Percentiles rank a stretch among this genome's conserved stretches.
Evolutionary conservation across 2,797 vertebrate species (phyloP).

Genomic region (Dallia pectoralis): DNA sequence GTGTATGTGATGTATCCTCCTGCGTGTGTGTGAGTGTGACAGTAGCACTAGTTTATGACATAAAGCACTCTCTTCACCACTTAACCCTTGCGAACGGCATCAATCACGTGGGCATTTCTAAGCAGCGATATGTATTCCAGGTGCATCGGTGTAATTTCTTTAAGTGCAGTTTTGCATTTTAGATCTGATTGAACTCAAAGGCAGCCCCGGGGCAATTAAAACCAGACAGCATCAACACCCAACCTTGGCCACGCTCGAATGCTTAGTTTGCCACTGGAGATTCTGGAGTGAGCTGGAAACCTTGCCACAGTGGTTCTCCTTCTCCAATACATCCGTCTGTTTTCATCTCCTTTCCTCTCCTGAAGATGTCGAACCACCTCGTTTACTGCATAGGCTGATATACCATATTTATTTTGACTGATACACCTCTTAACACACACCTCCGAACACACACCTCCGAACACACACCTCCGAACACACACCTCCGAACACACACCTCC

Average conservation of each 20-base stretch:
- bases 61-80: neutral
- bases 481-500: neutral
- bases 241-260: constrained; percentile 64
- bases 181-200: constrained; percentile 57
- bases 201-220: constrained; percentile 57
- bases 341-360: neutral
- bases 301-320: neutral
- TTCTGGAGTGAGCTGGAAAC: constrained; percentile 37
- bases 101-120: constrained; percentile 48
- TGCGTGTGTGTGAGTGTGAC: neutral
- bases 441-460: neutral
- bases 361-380: too few relatives aligned
- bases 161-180: constrained; percentile 67
- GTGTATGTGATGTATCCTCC: neutral
- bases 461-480: neutral
- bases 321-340: neutral
- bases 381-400: too few relatives aligned
- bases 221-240: constrained; percentile 56
- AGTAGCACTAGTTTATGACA: constrained; percentile 8
- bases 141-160: constrained; percentile 65
- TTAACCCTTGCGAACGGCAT: neutral
- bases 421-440: constrained; percentile 22
- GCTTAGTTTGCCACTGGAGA: constrained; percentile 50
- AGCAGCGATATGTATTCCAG: constrained; percentile 62
- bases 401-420: too few relatives aligned